Percentiles rank a stretch among this genome's conserved stretches.
phyloP scores from a whole-genome alignment of 2,888 invertebrate species.

The Sphecodes monilicornis region DNA sequence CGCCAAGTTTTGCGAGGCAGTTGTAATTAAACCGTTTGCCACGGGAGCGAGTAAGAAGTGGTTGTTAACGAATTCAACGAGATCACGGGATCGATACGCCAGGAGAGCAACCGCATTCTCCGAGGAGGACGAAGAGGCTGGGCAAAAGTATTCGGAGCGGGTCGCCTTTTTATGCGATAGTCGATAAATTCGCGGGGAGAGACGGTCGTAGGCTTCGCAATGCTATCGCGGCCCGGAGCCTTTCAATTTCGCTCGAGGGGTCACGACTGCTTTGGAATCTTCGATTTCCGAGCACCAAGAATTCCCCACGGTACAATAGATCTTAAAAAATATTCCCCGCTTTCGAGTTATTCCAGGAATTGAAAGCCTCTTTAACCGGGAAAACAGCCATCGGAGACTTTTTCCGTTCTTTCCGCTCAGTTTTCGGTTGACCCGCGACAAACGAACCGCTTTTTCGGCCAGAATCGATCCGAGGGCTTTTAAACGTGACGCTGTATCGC shows the following conservation, averaged over 20 bases:
- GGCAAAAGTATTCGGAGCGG: not conserved
- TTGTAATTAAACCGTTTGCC: constrained; percentile 21
- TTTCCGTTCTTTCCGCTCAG: not conserved
- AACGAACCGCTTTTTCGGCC: not conserved
- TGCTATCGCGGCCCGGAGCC: not conserved
- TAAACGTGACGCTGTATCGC: not conserved
- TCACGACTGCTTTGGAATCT: not conserved
- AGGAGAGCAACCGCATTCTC: not conserved
- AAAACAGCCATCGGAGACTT: not conserved
- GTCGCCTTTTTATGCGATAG: not conserved
- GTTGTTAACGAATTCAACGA: constrained; percentile 24
- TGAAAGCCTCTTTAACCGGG: not conserved
- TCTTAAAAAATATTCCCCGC: not conserved
- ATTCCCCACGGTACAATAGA: not conserved
- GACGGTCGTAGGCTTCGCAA: not conserved
- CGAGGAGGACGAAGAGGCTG: not conserved
- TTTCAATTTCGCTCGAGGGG: not conserved
- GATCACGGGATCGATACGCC: constrained; percentile 1
- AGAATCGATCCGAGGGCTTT: not conserved
- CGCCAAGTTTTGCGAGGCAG: constrained; percentile 2
- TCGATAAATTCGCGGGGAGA: constrained; percentile 6
- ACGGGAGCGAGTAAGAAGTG: not conserved
- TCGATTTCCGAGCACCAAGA: not conserved
- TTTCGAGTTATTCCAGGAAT: not conserved
- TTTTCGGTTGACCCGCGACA: not conserved